A percentile compares a stretch with the other conserved stretches of the same genome.
These are phyloP conservation scores for Anodontia alba DNA, from an alignment of 2,888 invertebrate species.

Conservation along the genomic window DNA sequence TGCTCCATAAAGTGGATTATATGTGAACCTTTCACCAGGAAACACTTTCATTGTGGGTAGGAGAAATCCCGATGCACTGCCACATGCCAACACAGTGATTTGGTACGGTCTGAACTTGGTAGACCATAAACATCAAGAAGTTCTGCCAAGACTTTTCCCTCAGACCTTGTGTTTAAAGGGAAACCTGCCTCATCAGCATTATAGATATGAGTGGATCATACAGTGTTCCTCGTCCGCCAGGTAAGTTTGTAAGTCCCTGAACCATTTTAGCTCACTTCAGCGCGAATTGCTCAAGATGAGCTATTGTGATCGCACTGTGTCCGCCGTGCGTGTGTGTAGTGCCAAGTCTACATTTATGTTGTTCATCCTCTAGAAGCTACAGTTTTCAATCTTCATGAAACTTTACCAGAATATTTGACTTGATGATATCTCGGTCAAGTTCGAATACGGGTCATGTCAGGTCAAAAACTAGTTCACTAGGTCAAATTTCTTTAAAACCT, in stretches of 20 bases:
- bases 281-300: too few relatives aligned
- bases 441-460: too few relatives aligned
- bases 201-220: conserved; percentile 4
- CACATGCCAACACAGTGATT: conserved; percentile 54
- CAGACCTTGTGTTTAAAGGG: conserved; percentile 17
- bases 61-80: conserved; percentile 46
- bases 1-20: conserved; percentile 29
- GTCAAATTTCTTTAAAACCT: too few relatives aligned
- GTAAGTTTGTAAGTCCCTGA: neutral
- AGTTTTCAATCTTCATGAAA: too few relatives aligned
- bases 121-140: conserved; percentile 35
- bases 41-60: conserved; percentile 39
- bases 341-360: too few relatives aligned
- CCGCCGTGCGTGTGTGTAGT: too few relatives aligned
- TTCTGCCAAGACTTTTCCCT: conserved; percentile 27
- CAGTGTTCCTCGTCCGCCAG: neutral
- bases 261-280: conserved; percentile 3
- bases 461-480: too few relatives aligned
- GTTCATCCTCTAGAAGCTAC: too few relatives aligned
- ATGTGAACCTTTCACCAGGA: conserved; percentile 47
- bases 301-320: too few relatives aligned
- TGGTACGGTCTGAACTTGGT: conserved; percentile 37
- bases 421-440: too few relatives aligned
- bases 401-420: too few relatives aligned
- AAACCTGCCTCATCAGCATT: conserved; percentile 42